Base-by-base conservation (phyloP, 2,113 vertebrate genomes). In the Sigmodon hispidus region DNA sequence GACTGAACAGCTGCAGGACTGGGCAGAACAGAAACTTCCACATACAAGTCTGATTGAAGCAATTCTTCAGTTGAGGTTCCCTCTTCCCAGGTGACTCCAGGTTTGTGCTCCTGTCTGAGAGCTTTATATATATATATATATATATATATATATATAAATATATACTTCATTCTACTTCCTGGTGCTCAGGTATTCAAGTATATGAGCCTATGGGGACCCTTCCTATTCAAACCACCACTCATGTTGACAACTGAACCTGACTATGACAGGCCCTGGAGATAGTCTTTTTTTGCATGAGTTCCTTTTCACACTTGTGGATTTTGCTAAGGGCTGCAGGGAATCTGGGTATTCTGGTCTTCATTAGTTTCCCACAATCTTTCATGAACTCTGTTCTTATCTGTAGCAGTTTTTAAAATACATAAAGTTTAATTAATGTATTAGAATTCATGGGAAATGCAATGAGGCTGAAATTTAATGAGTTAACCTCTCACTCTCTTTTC, bases 391-490 rank as follows among this genome's bases (percentile, higher is more conserved):
- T 89, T 91, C 50, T 95, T 85, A 69, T 63, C 57, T 70, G 26
- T 69, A 55, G 81, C 72, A 77, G 21, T 59, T 86, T 63, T 59
- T 61, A 43, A 61, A 22, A 52, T 2, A 73, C 40, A 77, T 57
- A 52, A 81, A 86, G 45, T 93, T 94, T 91, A 96, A 89, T 91
- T 89, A 65, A 80, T 94, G 52, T 40, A 67, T 55, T 94, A 24
- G 17, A 52, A 57, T 80, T 59, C 93, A 24, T 72, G 85, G 87
- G 50, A 87, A 59, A 96, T 87, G n/a, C 73, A 92, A 81, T 90
- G 75, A 89, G 57, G 31, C 45, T 96, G 70, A 96, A 96, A 93
- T 87, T n/a, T 88, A 93, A 93, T 86, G 57, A 75, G 10, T 83
- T 88, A 57, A 84, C 90, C 52, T n/a, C 13, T 12, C 2, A 9